Base-by-base conservation (phyloP, 2,113 vertebrate species). In the Verasper variegatus region DNA sequence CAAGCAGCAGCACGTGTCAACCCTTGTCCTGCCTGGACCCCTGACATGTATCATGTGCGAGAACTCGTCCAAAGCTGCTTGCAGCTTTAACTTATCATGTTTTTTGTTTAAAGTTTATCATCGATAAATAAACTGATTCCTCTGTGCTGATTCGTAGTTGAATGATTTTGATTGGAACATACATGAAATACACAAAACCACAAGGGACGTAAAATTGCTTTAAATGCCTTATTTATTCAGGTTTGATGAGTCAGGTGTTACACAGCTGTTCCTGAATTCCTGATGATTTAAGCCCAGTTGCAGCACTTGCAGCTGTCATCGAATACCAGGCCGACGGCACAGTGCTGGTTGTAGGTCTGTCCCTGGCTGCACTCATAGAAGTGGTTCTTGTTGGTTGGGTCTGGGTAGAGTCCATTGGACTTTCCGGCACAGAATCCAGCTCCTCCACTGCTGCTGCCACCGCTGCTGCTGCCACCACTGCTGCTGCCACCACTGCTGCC, bases 381-480 rank as follows among this genome's bases (percentile, higher is more conserved):
- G 15, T 62, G 67, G 62, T 93, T 94, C 26, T 42, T 90, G 89
- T 90, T 91, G 54, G 52, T 27, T 9, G 87, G 80, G 55, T 95
- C 89, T 0, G 93, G 90, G 23, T 93, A 96, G 55, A 95, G 4
- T 6, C 94, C 94, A 0, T 92, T 84, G 26, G 90, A 6, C 89
- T 95, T 96, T 54, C 89, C 89, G 4, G 92, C 87, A 3, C 93
- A 96, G 92, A 95, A 96, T 0, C 79, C 83, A 3, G 88, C 91
- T 9, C 82, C 78, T 0, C 82, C 26, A 2, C 59, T 17, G 5
- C 73, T 51, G 55, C 79, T 14, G 0, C 86, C 82, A 0, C 86
- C 26, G 3, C 59, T 17, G 5, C 73, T 51, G 55, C 79, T 14
- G 0, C 86, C 82, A 0, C 86, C 86, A 0, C 73, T 78, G 0